Conservation (phyloP, 2,888 invertebrate species). For the Himalopsyche tibetana region DNA sequence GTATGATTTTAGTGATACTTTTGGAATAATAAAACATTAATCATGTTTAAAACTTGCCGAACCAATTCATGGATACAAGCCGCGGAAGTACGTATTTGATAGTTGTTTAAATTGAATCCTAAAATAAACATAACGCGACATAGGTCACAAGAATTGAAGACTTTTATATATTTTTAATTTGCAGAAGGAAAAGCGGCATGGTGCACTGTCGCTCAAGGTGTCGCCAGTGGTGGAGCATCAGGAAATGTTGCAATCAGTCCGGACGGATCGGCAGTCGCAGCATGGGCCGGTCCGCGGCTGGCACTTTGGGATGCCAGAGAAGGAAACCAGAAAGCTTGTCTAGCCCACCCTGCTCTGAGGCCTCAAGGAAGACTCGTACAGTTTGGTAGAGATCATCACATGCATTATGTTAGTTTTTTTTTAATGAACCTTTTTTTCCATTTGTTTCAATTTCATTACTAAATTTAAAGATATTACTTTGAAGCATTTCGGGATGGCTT, state of each 20-base stretch:
- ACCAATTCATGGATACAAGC: too few relatives aligned
- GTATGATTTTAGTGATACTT: background rate
- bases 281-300: constrained; percentile 75
- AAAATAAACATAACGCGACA: too few relatives aligned
- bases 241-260: constrained; percentile 74
- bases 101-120: too few relatives aligned
- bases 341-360: constrained; percentile 73
- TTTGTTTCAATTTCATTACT: background rate
- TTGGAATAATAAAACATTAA: too few relatives aligned
- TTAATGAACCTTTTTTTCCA: too few relatives aligned
- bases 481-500: too few relatives aligned
- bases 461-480: too few relatives aligned
- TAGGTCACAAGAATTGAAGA: background rate
- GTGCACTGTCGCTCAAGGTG: constrained; percentile 55
- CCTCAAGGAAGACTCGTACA: constrained; percentile 73
- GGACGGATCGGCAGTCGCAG: constrained; percentile 75
- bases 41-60: too few relatives aligned
- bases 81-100: too few relatives aligned
- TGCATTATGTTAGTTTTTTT: constrained; percentile 72
- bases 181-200: constrained; percentile 63
- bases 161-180: constrained; percentile 18
- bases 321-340: constrained; percentile 71
- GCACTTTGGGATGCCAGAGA: constrained; percentile 74
- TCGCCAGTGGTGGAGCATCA: constrained; percentile 58
- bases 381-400: constrained; percentile 74